Conservation (phyloP, 2,113 vertebrate species). For the Syngnathus floridae region DNA sequence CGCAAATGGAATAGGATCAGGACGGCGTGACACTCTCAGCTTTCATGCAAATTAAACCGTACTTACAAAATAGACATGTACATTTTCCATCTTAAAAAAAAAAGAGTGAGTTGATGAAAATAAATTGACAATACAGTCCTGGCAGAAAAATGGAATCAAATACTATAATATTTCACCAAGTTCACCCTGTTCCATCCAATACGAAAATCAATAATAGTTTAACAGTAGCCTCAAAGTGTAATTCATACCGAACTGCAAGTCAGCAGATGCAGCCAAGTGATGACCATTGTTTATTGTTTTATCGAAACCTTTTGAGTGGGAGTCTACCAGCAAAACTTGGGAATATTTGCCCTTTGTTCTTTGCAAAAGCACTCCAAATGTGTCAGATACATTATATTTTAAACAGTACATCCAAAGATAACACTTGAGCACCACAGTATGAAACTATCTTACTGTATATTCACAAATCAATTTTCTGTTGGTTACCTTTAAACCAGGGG, state of each 20-base stretch:
- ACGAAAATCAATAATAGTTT: conserved; percentile 10
- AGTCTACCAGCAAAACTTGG: neutral
- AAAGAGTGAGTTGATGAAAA: neutral
- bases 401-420: neutral
- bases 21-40: neutral
- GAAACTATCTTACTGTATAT: neutral
- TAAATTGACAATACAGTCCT: neutral
- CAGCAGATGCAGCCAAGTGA: conserved; percentile 1
- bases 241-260: conserved; percentile 6
- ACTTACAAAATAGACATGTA: neutral
- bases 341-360: neutral
- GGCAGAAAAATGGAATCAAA: neutral
- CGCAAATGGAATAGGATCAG: neutral
- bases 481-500: neutral
- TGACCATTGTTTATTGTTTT: neutral
- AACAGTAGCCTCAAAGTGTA: neutral
- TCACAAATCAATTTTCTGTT: neutral
- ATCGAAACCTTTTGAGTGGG: neutral
- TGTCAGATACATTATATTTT: neutral
- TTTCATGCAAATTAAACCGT: neutral
- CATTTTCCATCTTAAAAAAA: neutral
- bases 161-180: neutral
- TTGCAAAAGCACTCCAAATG: neutral
- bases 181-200: neutral
- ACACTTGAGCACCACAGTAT: neutral